These are phyloP conservation scores for Vireo altiloquus DNA, from an alignment of 2,113 vertebrate genomes.

Conservation along the genomic window DNA sequence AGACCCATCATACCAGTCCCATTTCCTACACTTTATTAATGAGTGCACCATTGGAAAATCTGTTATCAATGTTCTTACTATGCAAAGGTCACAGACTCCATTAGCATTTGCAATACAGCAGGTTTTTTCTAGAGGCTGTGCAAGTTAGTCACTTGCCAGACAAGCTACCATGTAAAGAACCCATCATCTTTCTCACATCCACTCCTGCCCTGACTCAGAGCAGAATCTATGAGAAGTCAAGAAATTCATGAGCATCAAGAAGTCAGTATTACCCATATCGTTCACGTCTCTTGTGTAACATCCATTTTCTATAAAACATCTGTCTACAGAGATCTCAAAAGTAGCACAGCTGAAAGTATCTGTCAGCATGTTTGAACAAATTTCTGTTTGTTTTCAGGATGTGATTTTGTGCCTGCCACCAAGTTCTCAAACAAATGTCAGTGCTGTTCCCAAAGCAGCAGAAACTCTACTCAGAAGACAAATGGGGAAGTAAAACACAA, in stretches of 20 bases:
- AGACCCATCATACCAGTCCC: not conserved
- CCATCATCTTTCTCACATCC: not conserved
- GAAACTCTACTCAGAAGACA: not conserved
- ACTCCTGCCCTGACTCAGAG: not conserved
- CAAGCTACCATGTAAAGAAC: not conserved
- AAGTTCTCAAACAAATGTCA: conserved; percentile 14
- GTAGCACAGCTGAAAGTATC: not conserved
- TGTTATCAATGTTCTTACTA: not conserved
- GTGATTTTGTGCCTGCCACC: not conserved
- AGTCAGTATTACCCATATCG: not conserved
- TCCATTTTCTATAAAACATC: not conserved
- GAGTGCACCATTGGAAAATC: not conserved
- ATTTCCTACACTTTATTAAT: conserved; percentile 4
- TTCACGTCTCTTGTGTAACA: not conserved
- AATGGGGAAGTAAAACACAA: not conserved
- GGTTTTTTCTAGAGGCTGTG: not conserved
- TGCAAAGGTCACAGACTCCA: conserved; percentile 57
- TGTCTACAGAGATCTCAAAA: not conserved
- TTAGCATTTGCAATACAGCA: conserved; percentile 38
- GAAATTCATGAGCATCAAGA: not conserved
- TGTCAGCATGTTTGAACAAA: not conserved
- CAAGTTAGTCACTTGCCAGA: not conserved
- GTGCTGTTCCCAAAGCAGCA: not conserved
- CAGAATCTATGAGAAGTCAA: not conserved
- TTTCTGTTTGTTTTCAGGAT: not conserved